Evolutionary conservation across 2,888 invertebrate species (phyloP), one percentile per base, ranked within the genome.

Genomic region (Leptinotarsa peninsularis): DNA sequence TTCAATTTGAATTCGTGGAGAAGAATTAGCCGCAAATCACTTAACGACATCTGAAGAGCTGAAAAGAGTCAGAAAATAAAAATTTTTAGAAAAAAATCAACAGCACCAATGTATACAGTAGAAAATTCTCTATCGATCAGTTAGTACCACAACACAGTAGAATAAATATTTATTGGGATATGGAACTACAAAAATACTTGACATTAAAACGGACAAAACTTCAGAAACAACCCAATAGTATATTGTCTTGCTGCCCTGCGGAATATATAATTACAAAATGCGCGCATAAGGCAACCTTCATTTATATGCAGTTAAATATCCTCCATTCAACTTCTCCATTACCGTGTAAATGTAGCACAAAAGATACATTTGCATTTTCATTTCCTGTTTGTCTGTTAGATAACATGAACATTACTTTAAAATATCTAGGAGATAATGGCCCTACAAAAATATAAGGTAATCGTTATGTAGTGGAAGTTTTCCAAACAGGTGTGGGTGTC

Each of bases 361-460:
- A 58, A 58, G 23, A 58, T 27, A 27, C 58, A 58, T 23, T 58
- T 58, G 21, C 58, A 58, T 58, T 4, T 58, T 58, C 58, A 21
- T 58, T 58, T 58, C 58, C 58, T 21, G 18, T 58, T 23, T 15
- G 3, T 4, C 15, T 58, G 23, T 15, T 27, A 52, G 52, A 52
- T 52, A 52, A 15, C 52, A 14, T 43, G 43, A 43, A 43, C 21
- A 58, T 14, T 15, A 58, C 13, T 23, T 21, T 21, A 58, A 23
- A 58, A 58, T 58, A 58, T 58, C 4, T 14, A 58, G 21, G 21
- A 4, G 4, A 10, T 58, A 23, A 58, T 14, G 58, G 23, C 15
- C 14, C 14, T 0, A 14, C 4, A 23, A 58, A 18, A 58, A 23
- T 14, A 13, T 23, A 13, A 4, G 4, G 17, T 54, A 43, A 10